A percentile compares a stretch with the other conserved stretches of the same genome.
phyloP scores from a whole-genome alignment of 2,797 vertebrate genomes.

The Austrolebias charrua region DNA sequence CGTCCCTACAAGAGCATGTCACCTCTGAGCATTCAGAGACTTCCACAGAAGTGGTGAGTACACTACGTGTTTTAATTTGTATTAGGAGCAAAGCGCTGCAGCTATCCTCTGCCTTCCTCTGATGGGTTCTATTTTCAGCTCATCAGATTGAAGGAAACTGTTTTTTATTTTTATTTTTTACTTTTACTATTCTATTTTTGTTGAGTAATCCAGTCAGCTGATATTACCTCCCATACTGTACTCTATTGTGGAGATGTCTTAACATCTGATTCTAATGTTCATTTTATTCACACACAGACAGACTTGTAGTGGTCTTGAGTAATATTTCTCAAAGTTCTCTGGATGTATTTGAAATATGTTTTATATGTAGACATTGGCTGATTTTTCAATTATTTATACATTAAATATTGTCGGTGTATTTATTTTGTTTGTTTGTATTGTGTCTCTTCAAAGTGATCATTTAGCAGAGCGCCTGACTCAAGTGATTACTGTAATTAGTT shows the following conservation, averaged over 20 bases:
- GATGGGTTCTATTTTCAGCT: conserved; percentile 4
- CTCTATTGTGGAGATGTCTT: background rate
- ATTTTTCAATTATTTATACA: background rate
- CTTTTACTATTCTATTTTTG: conserved; percentile 7
- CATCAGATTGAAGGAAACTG: background rate
- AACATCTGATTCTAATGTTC: background rate
- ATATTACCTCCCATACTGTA: background rate
- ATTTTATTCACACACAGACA: background rate
- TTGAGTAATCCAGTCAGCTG: conserved; percentile 1
- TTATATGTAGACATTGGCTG: background rate
- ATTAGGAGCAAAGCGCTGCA: background rate
- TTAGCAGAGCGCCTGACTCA: background rate
- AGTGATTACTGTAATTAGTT: background rate
- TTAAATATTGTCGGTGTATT: background rate
- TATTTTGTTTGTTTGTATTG: background rate
- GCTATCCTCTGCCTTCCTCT: conserved; percentile 1
- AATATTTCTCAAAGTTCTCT: background rate
- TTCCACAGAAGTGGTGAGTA: conserved; percentile 97
- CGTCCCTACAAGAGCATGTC: conserved; percentile 98
- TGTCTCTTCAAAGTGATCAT: background rate
- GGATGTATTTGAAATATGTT: too few species aligned
- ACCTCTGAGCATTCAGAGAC: conserved; percentile 97
- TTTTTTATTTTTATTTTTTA: background rate
- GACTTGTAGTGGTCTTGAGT: background rate
- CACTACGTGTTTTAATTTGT: background rate